Evolutionary conservation across 2,797 vertebrate species (phyloP), one percentile per base, ranked within the genome.

Genomic region (Serranus cabrilla): DNA sequence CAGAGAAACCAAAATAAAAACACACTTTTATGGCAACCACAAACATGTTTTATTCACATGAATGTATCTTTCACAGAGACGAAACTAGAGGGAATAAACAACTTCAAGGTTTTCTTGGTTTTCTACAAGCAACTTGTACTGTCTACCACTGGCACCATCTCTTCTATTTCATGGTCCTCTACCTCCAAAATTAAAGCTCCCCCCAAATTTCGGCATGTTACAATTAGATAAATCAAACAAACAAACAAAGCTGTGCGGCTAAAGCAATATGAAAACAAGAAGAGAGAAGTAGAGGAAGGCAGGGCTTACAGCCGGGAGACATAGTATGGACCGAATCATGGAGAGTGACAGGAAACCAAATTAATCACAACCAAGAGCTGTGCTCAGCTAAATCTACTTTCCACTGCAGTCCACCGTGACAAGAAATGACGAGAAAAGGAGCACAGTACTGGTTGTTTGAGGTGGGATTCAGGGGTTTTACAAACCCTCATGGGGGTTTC

Each of bases 21-120:
- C 75, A 84, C 71, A 71, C 56, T 81, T 89, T 87, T 55, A 85
- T 89, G 83, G 83, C 84, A 82, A 91, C 81, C 89, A 91, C 85
- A 87, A 78, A 87, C 82, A 88, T 90, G 82, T 91, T 94, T 95
- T 94, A 94, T 93, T 95, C 77, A 87, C 82, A 91, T 86, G 81
- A 92, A 87, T 88, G 80, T 64, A 87, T 88, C 81, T 71, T 90
- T 88, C 75, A 90, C 80, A 90, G 69, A 88, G 83, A 89, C 68
- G 80, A 69, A 82, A 73, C 31, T 20, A 63, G n/a, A 67, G 57
- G 52, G 72, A 85, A 84, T 84, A 80, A 79, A 90, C 81, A 83
- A 81, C 74, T 85, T 81, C 57, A 84, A 71, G 74, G 72, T 76
- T 81, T 82, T 65, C 70, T 67, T 82, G 78, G 69, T 82, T 51